Evolutionary conservation across 2,113 vertebrate genomes (phyloP), one percentile per base, ranked within the genome.

Genomic region (Sorex fumeus): DNA sequence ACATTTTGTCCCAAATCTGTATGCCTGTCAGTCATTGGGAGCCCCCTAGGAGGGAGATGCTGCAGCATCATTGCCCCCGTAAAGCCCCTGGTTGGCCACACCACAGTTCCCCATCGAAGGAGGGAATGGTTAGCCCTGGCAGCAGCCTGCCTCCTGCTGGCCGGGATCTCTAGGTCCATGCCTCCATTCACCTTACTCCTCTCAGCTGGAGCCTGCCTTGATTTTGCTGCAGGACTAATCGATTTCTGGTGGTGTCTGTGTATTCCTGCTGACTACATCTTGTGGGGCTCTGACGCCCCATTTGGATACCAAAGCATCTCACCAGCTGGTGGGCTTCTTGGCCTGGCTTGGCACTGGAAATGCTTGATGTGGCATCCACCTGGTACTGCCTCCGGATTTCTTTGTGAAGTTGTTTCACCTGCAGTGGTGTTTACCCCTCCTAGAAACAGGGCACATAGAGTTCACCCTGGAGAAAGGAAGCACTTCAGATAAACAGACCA

Each of bases 381-480:
- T n/a, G 50, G 36, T 36, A 21, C 64, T 69, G 23, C 32, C 66
- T 67, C 21, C n/a, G 64, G 43, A 81, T 89, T 72, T 47, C n/a
- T 88, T 66, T 62, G 16, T 62, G 83, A 57, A 36, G 45, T 80
- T 30, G 25, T 72, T 84, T 71, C 47, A 19, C 66, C 70, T 90
- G 16, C 27, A 43, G 11, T 57, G 75, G 69, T 79, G 53, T 87
- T 80, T 36, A 32, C 27, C 27, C 11, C 2, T 28, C 13, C n/a
- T 25, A 21, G 23, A 30, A 60, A 60, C 19, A 60, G 34, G 32
- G 16, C n/a, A 50, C 64, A 66, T 30, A 30, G 27, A 66, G 8
- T 30, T 9, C 27, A 30, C 28, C n/a, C 36, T 80, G 23, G 3
- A 84, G 75, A 92, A 77, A 91, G 36, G 75, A 88, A 74, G 30